Base-by-base conservation (phyloP, 1,140 invertebrate genomes). In the Lamellibrachia luymesi region DNA sequence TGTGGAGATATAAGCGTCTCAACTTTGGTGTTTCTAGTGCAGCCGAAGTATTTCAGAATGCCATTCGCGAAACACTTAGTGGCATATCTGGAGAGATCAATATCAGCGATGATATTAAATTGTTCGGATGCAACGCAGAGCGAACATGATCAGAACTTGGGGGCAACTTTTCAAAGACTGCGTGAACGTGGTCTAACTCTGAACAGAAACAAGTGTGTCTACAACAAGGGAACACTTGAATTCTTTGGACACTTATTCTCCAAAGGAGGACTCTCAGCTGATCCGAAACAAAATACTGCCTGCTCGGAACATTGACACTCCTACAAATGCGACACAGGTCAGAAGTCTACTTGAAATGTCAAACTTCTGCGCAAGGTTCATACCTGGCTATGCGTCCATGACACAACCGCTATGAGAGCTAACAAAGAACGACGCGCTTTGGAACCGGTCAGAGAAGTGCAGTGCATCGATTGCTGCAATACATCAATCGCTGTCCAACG, bases 11-110 rank as follows among this genome's bases (percentile, higher is more conserved):
- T 51, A 92, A 49, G 51, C n/a, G n/a, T n/a, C n/a, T n/a, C n/a
- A n/a, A 49, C 91, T 91, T 91, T 91, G 91, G 91, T 49, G 50
- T 91, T 25, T 91, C 17, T 91, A n/a, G n/a, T n/a, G n/a, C n/a
- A n/a, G n/a, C n/a, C n/a, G n/a, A n/a, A 92, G 91, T 94, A 52
- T 92, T 92, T 25, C 91, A 92, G 51, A 52, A 52, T 52, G 91
- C 91, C 25, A 51, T 6, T 5, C n/a, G 27, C 7, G 50, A 92
- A 50, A 51, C 51, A n/a, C 38, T 92, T 7, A 49, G n/a, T n/a
- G n/a, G n/a, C n/a, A n/a, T n/a, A n/a, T n/a, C n/a, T n/a, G n/a
- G n/a, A n/a, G n/a, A n/a, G n/a, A n/a, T n/a, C n/a, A n/a, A 91
- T 38, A 91, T 91, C 50, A 22, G 17, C 38, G 91, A 91, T 91